Percentiles rank a stretch among this genome's conserved stretches.
Conservation (phyloP, 2,797 vertebrate species). For the Orestias chungarensis region DNA sequence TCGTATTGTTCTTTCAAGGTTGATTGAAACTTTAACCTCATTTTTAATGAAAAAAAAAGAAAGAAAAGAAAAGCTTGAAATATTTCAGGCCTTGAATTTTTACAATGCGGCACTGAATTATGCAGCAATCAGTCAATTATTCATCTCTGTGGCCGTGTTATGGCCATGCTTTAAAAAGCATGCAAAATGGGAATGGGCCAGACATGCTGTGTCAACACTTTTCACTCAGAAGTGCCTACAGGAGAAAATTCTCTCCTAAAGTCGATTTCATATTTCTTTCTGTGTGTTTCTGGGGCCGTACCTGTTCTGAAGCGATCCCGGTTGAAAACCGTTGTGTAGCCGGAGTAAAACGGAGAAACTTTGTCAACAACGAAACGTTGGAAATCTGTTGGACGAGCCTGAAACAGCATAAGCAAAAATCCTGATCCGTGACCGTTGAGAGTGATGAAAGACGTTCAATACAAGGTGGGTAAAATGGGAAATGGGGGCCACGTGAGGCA, state of each 20-base stretch:
- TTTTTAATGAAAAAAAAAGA: conserved; percentile 84
- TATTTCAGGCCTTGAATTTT: conserved; percentile 99
- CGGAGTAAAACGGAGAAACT: conserved; percentile 35
- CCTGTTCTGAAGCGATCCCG: conserved; percentile 81
- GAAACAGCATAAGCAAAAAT: conserved; percentile 14
- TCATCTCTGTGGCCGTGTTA: conserved; percentile 94
- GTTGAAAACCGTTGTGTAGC: conserved; percentile 34
- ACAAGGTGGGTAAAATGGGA: conserved; percentile 43
- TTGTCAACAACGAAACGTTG: conserved; percentile 23
- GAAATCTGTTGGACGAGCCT: conserved; percentile 16
- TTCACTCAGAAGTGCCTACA: conserved; percentile 98
- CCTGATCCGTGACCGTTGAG: conserved; percentile 75
- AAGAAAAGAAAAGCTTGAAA: conserved; percentile 92
- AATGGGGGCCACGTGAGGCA: conserved; percentile 54
- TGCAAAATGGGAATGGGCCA: conserved; percentile 90
- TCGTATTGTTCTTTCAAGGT: conserved; percentile 91
- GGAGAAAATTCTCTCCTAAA: conserved; percentile 95
- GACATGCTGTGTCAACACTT: conserved; percentile 99
- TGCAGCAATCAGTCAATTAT: conserved; percentile 99
- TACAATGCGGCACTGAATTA: conserved; percentile 99
- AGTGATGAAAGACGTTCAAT: conserved; percentile 34
- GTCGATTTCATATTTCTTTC: conserved; percentile 86
- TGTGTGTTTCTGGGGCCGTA: conserved; percentile 82
- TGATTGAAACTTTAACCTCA: conserved; percentile 99
- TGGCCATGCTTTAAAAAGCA: conserved; percentile 97